Evolutionary conservation across 2,113 vertebrate genomes (phyloP).

Genomic region (Panthera tigris): DNA sequence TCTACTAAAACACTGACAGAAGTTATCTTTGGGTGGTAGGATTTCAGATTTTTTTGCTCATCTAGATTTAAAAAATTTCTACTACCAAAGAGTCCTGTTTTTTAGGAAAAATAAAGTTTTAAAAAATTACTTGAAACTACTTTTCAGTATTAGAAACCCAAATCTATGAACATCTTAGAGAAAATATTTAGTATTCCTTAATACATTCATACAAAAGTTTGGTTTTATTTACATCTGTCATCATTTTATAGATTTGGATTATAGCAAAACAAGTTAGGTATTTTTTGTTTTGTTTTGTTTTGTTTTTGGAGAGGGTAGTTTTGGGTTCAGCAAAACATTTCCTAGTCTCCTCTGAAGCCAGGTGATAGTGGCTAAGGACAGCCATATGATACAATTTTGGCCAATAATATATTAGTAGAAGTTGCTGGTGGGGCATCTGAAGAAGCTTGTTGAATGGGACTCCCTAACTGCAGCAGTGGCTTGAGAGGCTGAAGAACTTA

Average conservation of each 20-base stretch:
- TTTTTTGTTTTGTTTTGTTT: background rate
- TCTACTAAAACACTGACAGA: conserved; percentile 21
- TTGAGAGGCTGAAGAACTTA: background rate
- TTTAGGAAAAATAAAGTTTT: conserved; percentile 4
- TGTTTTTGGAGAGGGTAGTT: background rate
- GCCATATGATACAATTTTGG: background rate
- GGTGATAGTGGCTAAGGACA: background rate
- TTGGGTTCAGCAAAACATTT: background rate
- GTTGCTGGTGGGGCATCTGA: background rate
- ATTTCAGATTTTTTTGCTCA: conserved; percentile 12
- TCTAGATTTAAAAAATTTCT: background rate
- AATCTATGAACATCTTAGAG: conserved; percentile 35
- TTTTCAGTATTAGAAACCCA: background rate
- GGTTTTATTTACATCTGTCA: conserved; percentile 15
- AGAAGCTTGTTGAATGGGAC: background rate
- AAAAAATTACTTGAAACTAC: background rate
- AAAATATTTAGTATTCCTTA: conserved; percentile 1
- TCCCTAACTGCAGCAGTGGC: background rate
- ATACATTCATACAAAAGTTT: background rate
- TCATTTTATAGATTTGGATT: background rate
- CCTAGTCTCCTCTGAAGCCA: background rate
- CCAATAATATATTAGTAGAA: background rate
- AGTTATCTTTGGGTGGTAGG: background rate
- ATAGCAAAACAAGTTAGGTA: background rate
- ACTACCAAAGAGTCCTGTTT: background rate